Evolutionary conservation across 2,888 invertebrate species (phyloP), one percentile per base, ranked within the genome.

Genomic region (Taphrorychus bicolor): DNA sequence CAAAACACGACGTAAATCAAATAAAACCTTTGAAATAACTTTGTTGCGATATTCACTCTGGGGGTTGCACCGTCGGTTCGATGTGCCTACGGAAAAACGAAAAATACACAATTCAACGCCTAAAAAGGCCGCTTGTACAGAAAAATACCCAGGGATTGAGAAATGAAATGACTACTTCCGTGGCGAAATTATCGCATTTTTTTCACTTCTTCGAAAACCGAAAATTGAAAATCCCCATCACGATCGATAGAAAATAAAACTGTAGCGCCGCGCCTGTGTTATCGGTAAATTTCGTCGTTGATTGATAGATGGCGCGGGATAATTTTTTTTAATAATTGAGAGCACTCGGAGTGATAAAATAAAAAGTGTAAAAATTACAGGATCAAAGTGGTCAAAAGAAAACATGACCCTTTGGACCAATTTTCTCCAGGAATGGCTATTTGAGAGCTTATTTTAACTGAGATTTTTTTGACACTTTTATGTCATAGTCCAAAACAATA

Each of bases 1-100:
- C 89, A 88, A 89, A 89, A 88, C 86, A 89, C 89, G 86, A 87
- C 89, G 86, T 84, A 84, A 86, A 85, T 89, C 89, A 89, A 84
- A 79, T 77, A 72, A 76, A 68, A 65, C 49, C 56, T 70, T 65
- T 54, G 40, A 75, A 71, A 74, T 72, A 41, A 73, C 74, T 73
- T 72, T 72, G 73, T 71, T 64, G 69, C 63, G 72, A 45, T 71
- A 72, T 75, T 68, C 59, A 65, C 66, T 62, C 60, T 59, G 54
- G 57, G 65, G 65, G 51, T 63, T 71, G 65, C 73, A 71, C 59
- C 19, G 24, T 17, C 19, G 17, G 60, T 19, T 40, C 24, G 49
- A 59, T 57, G 60, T 32, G 45, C 5, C 22, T 7, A 22, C 14
- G 48, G n/a, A 11, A 17, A 45, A 42, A 21, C 11, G 69, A 73